Evolutionary conservation across 2,888 invertebrate genomes (phyloP).

Genomic region (Pterostichus niger): DNA sequence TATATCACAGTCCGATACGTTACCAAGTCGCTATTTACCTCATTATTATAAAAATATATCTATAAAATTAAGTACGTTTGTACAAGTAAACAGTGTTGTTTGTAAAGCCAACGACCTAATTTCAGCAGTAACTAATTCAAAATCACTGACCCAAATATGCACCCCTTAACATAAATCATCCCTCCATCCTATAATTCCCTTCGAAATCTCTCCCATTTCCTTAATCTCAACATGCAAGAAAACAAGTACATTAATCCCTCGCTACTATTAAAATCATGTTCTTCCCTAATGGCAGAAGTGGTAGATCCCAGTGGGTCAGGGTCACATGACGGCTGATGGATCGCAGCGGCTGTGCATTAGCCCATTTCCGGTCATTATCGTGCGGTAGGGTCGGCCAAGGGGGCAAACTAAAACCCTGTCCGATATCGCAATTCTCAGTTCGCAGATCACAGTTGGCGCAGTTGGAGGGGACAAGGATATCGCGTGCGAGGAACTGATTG

Average conservation of each 20-base stretch:
- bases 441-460: constrained; percentile 2
- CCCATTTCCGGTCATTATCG: constrained; percentile 55
- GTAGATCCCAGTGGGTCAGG: constrained; percentile 42
- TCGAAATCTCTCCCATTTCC: no score
- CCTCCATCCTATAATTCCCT: no score
- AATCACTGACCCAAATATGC: no score
- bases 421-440: neutral
- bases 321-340: constrained; percentile 50
- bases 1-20: no score
- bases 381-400: neutral
- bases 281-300: neutral
- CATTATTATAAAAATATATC: no score
- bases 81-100: no score
- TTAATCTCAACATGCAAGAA: neutral
- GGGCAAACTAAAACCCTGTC: neutral
- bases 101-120: no score
- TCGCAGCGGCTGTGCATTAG: constrained; percentile 48
- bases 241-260: neutral
- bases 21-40: no score
- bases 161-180: no score
- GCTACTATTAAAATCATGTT: neutral
- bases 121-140: no score
- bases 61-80: no score
- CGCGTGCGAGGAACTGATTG: neutral
- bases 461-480: constrained; percentile 14